Conservation (phyloP, 2,113 vertebrate species). For the Chionodraco myersi region DNA sequence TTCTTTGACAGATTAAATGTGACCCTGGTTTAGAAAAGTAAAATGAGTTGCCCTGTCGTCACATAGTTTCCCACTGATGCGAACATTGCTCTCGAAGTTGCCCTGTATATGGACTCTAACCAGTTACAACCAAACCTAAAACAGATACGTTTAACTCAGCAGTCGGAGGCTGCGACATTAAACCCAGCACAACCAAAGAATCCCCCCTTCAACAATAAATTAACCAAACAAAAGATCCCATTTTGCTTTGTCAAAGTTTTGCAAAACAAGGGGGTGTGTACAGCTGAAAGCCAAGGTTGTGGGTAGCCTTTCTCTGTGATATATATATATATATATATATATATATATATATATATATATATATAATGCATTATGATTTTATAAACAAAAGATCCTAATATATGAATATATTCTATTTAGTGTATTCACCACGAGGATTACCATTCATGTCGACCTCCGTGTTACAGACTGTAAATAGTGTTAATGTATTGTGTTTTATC, state of each 20-base stretch:
- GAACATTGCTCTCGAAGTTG: slow-evolving; percentile 39
- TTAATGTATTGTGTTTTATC: slow-evolving; percentile 81
- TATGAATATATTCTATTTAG: slow-evolving; percentile 81
- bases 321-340: slow-evolving; percentile 74
- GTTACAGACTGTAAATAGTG: slow-evolving; percentile 83
- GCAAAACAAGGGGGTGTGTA: slow-evolving; percentile 67
- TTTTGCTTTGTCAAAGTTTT: slow-evolving; percentile 72
- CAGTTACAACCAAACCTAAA: slow-evolving; percentile 37
- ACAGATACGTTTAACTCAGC: slow-evolving; percentile 29
- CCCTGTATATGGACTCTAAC: slow-evolving; percentile 22
- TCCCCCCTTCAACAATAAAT: slow-evolving; percentile 67
- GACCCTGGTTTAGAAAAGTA: slow-evolving; percentile 49
- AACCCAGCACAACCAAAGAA: slow-evolving; percentile 83
- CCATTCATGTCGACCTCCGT: slow-evolving; percentile 74
- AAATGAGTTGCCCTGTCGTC: slow-evolving; percentile 41
- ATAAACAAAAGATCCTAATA: slow-evolving; percentile 83
- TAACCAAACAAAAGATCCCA: slow-evolving; percentile 74
- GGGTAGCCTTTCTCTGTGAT: slow-evolving; percentile 78
- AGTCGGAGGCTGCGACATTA: slow-evolving; percentile 44
- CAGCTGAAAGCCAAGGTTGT: slow-evolving; percentile 77
- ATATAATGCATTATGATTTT: slow-evolving; percentile 79
- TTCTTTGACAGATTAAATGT: slow-evolving; percentile 17
- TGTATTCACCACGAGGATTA: slow-evolving; percentile 75
- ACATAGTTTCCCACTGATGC: slow-evolving; percentile 20
- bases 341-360: slow-evolving; percentile 72